Conservation (phyloP, 2,113 vertebrate genomes). For the Elgaria multicarinata region DNA sequence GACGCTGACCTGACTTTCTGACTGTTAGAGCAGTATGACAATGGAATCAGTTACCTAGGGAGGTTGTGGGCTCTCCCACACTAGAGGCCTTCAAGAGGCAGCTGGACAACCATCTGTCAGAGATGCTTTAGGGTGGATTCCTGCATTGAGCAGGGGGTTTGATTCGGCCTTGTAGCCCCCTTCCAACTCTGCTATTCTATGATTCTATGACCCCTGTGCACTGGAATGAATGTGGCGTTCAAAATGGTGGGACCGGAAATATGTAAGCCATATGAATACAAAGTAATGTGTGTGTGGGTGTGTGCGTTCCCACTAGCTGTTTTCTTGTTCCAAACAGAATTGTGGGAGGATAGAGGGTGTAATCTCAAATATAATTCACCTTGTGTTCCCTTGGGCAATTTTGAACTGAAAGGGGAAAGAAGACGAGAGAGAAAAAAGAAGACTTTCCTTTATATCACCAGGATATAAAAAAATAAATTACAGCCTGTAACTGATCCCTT, state of each 20-base stretch:
- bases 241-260: not conserved
- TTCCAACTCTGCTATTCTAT: no score
- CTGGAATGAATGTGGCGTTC: not conserved
- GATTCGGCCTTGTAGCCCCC: no score
- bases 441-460: conserved; percentile 2
- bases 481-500: not conserved
- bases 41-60: no score
- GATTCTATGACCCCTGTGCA: no score
- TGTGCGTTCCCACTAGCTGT: not conserved
- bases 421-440: not conserved
- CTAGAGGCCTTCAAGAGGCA: no score
- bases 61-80: no score
- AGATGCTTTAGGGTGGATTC: no score
- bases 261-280: not conserved
- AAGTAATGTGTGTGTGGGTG: not conserved
- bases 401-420: not conserved
- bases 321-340: not conserved
- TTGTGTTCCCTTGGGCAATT: not conserved
- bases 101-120: no score
- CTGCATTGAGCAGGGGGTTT: no score
- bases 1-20: no score
- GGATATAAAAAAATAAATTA: conserved; percentile 4
- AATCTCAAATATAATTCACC: not conserved
- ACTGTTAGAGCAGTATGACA: no score
- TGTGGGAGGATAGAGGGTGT: not conserved